Conservation (phyloP, 2,888 invertebrate species). For the Callosobruchus maculatus region DNA sequence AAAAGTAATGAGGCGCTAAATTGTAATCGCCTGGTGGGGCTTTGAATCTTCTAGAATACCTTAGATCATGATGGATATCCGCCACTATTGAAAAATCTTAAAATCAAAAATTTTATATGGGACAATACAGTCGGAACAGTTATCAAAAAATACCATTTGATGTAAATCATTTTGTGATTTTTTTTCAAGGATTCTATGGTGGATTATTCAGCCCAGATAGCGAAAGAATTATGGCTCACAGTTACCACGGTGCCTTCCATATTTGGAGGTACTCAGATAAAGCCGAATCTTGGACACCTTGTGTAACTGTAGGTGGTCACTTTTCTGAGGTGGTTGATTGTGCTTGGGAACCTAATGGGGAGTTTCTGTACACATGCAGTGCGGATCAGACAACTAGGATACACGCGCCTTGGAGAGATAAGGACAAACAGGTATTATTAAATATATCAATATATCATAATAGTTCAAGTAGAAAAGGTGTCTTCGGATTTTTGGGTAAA, state of each 20-base stretch:
- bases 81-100: too few species aligned
- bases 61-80: too few species aligned
- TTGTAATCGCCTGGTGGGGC: too few species aligned
- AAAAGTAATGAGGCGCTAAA: too few species aligned
- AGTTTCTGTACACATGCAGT: constrained; percentile 73
- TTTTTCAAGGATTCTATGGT: constrained; percentile 69
- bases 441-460: too few species aligned
- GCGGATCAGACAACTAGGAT: constrained; percentile 88
- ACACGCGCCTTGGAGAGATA: constrained; percentile 75
- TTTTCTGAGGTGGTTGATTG: constrained; percentile 79
- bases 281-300: constrained; percentile 60
- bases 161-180: too few species aligned
- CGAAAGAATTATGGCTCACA: constrained; percentile 72
- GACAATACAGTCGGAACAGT: too few species aligned
- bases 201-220: constrained; percentile 74
- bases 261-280: constrained; percentile 67
- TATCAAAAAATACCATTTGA: too few species aligned
- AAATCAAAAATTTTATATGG: too few species aligned
- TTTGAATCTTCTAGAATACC: too few species aligned
- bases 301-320: constrained; percentile 75
- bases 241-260: constrained; percentile 91
- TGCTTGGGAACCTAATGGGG: constrained; percentile 78
- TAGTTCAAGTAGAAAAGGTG: too few species aligned
- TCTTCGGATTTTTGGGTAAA: too few species aligned
- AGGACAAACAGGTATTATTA: constrained; percentile 37